Evolutionary conservation across 1,140 invertebrate species (phyloP).

Genomic region (Varroa destructor): DNA sequence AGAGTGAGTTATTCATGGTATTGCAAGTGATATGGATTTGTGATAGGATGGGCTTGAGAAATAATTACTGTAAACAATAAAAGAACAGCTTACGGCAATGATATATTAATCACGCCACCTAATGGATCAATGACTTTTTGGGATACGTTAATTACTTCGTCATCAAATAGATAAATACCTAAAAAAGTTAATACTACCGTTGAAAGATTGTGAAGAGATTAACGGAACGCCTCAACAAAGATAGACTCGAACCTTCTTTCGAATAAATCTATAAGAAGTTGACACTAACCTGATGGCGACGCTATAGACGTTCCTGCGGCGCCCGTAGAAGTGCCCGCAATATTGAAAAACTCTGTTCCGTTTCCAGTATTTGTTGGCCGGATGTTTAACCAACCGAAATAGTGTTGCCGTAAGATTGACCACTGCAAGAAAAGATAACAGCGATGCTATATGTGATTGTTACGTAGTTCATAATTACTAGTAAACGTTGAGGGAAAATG

Average conservation of each 20-base stretch:
- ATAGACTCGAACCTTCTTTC: too few species aligned
- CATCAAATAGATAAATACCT: not conserved
- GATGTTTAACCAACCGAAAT: not conserved
- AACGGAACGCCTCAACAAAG: too few species aligned
- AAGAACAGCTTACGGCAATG: too few species aligned
- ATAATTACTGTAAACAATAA: too few species aligned
- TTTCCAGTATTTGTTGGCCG: conserved; percentile 19
- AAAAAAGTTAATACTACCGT: not conserved
- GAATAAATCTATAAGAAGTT: not conserved
- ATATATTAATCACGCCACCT: too few species aligned
- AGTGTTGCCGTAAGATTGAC: not conserved
- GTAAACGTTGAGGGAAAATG: too few species aligned
- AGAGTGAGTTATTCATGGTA: too few species aligned
- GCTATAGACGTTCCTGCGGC: conserved; percentile 2
- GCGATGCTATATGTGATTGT: not conserved
- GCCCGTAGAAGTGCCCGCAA: conserved; percentile 11
- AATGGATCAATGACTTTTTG: too few species aligned
- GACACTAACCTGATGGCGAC: conserved; percentile 19
- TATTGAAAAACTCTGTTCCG: not conserved
- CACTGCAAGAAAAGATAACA: not conserved
- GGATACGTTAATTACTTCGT: too few species aligned
- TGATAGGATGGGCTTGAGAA: too few species aligned
- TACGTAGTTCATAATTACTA: not conserved
- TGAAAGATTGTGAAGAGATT: not conserved
- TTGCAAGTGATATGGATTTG: too few species aligned